Evolutionary conservation across 1,140 invertebrate genomes (phyloP), one percentile per base, ranked within the genome.

Genomic region (Drosophila sucinea): DNA sequence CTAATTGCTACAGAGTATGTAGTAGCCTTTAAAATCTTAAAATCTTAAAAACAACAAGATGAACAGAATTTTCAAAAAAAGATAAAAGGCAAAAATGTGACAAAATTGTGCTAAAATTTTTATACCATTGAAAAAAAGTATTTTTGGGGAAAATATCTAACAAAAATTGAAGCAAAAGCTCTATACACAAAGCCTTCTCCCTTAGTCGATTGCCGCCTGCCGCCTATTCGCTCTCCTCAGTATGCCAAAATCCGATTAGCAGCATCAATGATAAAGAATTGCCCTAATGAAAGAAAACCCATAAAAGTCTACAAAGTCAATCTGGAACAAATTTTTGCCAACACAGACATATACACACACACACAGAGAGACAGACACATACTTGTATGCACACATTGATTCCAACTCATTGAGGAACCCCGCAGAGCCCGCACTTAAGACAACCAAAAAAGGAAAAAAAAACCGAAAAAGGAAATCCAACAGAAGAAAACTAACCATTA

Each of bases 401-500:
- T 58, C 23, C 17, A 58, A 58, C 32, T 58, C 56, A 38, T 58
- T 58, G 56, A 58, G 29, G 17, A 38, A 33, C 32, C 56, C 56
- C 32, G 30, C 32, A 35, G 6, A 25, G 30, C 17, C 56, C 56
- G 33, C 56, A 58, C 56, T 58, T 35, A 58, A 35, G 33, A 35
- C n/a, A 51, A 51, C 17, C 5, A 57, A 57, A 58, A 58, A 58
- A 32, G 27, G 10, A 17, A 33, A 35, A 30, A 38, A 51, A 51
- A 51, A 4, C 4, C 3, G 5, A 54, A 44, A 57, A 27, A 35
- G 44, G 44, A 68, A 61, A 44, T 60, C 44, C 7, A 33, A 47
- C 40, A 17, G 3, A 30, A 68, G 27, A 33, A 70, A 54, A 64
- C 35, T 56, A 58, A 55, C 65, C 44, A 60, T 64, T 47, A 33